phyloP scores from a whole-genome alignment of 2,888 invertebrate species.

The Anaspis maculata region DNA sequence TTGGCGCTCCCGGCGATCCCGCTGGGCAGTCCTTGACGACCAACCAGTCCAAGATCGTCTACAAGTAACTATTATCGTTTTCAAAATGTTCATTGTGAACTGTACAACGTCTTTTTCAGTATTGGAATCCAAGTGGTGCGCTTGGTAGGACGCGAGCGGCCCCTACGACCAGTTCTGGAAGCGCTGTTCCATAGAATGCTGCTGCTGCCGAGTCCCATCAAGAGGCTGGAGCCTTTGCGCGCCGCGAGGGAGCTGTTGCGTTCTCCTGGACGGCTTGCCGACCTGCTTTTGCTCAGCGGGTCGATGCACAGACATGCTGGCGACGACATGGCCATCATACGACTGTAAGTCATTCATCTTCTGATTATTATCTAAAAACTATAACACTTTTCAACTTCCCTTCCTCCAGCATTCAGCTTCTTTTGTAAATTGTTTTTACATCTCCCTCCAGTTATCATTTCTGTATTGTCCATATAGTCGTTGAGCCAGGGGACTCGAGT shows the following conservation, averaged over 20 bases:
- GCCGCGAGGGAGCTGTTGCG: constrained; percentile 74
- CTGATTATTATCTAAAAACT: constrained; percentile 1
- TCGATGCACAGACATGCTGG: constrained; percentile 55
- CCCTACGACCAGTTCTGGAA: constrained; percentile 84
- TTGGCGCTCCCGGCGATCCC: constrained; percentile 80
- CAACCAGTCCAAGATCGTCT: constrained; percentile 82
- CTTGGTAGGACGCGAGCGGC: constrained; percentile 77
- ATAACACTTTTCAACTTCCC: constrained; percentile 4
- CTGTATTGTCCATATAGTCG: too few species aligned
- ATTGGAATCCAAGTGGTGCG: constrained; percentile 85
- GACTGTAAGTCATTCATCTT: constrained; percentile 48
- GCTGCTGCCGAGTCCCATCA: constrained; percentile 76
- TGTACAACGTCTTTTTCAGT: too few species aligned
- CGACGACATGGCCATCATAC: constrained; percentile 74
- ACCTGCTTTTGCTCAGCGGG: constrained; percentile 54
- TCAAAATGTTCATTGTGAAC: too few species aligned
- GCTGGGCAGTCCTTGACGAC: constrained; percentile 70
- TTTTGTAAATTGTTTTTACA: too few species aligned
- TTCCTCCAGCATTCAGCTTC: too few species aligned
- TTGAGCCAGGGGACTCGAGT: too few species aligned
- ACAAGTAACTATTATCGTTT: too few species aligned
- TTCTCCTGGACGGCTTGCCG: constrained; percentile 71
- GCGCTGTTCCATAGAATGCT: constrained; percentile 90
- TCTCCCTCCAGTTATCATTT: too few species aligned
- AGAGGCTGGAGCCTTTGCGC: constrained; percentile 76